phyloP scores from a whole-genome alignment of 2,888 invertebrate species.

The Ophion ventricosus region DNA sequence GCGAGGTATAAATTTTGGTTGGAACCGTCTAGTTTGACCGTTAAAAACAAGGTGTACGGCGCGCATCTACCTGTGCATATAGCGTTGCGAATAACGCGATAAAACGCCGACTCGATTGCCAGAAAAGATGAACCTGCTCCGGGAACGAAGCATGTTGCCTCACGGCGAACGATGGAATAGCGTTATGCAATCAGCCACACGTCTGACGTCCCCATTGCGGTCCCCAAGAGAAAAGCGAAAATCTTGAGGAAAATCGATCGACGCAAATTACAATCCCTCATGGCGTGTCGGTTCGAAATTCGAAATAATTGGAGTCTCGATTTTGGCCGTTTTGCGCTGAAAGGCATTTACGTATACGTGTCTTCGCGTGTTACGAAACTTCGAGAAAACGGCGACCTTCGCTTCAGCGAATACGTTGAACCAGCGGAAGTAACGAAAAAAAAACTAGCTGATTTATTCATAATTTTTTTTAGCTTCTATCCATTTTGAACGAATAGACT shows the following conservation, averaged over 20 bases:
- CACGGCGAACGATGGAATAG: neutral
- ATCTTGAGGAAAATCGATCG: constrained; percentile 26
- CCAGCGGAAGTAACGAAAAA: neutral
- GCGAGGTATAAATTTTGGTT: constrained; percentile 34
- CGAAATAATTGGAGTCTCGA: constrained; percentile 12
- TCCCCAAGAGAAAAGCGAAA: neutral
- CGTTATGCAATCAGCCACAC: neutral
- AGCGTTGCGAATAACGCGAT: constrained; percentile 1
- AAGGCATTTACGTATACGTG: neutral
- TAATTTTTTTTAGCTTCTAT: neutral
- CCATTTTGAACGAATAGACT: neutral
- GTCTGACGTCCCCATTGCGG: neutral
- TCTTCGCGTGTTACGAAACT: neutral
- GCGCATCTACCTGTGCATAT: neutral
- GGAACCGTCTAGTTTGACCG: constrained; percentile 2
- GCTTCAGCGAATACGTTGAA: too few relatives aligned
- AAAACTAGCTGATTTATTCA: neutral
- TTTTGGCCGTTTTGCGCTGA: neutral
- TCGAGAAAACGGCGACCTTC: too few relatives aligned
- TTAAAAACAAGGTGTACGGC: neutral
- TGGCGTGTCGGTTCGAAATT: constrained; percentile 19
- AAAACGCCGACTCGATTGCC: constrained; percentile 40
- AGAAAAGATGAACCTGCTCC: constrained; percentile 31
- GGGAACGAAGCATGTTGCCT: neutral
- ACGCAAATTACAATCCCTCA: constrained; percentile 6